These are phyloP conservation scores for Bursaphelenchus mucronatus DNA, from an alignment of 1,140 invertebrate genomes.

Conservation along the genomic window DNA sequence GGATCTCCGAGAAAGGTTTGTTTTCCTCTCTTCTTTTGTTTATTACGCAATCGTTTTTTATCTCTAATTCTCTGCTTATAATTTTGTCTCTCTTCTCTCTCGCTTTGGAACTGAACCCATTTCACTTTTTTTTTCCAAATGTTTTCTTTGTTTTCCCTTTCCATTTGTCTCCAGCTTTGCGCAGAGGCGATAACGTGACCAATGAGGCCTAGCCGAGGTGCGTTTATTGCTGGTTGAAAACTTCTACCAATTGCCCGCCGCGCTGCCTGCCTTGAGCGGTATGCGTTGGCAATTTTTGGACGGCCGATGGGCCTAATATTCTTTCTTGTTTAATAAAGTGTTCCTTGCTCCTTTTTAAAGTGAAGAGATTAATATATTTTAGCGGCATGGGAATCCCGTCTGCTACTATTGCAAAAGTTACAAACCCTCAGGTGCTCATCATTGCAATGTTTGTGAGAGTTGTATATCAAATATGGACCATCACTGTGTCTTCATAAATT, in stretches of 20 bases:
- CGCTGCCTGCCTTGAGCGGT: background rate
- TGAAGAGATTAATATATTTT: slow-evolving; percentile 7
- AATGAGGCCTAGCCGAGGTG: slow-evolving; percentile 21
- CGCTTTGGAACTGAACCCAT: too few relatives aligned
- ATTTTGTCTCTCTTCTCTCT: too few relatives aligned
- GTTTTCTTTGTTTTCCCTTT: too few relatives aligned
- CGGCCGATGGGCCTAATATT: background rate
- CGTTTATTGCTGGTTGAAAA: slow-evolving; percentile 21
- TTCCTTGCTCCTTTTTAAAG: too few relatives aligned
- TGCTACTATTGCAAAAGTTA: slow-evolving; percentile 80
- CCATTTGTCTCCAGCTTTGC: background rate
- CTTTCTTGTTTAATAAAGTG: too few relatives aligned
- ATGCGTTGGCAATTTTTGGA: slow-evolving; percentile 11
- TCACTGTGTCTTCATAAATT: slow-evolving; percentile 59
- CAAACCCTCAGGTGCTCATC: slow-evolving; percentile 76
- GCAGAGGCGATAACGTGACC: slow-evolving; percentile 14
- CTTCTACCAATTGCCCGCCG: slow-evolving; percentile 14
- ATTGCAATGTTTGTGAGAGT: slow-evolving; percentile 80
- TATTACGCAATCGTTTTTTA: too few relatives aligned
- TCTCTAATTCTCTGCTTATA: too few relatives aligned
- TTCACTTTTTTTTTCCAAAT: too few relatives aligned
- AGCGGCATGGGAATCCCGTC: slow-evolving; percentile 63
- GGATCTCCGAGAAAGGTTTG: slow-evolving; percentile 53
- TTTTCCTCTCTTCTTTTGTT: background rate
- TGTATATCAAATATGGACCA: slow-evolving; percentile 68